Evolutionary conservation across 2,797 vertebrate genomes (phyloP).

Genomic region (Lagodon rhomboides): DNA sequence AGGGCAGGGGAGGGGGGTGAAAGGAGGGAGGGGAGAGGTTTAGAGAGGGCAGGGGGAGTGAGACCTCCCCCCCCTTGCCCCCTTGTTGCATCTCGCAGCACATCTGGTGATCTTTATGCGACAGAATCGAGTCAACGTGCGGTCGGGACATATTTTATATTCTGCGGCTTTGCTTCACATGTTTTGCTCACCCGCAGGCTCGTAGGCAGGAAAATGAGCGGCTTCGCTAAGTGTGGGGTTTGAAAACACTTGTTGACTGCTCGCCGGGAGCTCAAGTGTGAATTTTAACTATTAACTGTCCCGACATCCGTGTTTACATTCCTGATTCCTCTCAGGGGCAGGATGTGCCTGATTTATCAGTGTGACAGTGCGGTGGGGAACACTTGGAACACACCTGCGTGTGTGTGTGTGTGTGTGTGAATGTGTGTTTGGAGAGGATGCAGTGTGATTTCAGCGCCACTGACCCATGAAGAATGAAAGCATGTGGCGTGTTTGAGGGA

Average conservation of each 20-base stretch:
- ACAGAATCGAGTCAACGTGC: constrained; percentile 47
- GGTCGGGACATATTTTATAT: constrained; percentile 20
- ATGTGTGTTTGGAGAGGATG: constrained; percentile 45
- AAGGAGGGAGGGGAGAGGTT: constrained; percentile 51
- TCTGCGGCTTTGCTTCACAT: constrained; percentile 8
- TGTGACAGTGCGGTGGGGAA: not conserved
- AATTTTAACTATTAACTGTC: constrained; percentile 30
- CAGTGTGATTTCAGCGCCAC: constrained; percentile 51
- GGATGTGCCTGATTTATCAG: constrained; percentile 17
- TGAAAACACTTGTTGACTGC: constrained; percentile 29
- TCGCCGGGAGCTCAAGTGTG: not conserved
- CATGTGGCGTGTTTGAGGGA: constrained; percentile 71
- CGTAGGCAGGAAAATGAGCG: constrained; percentile 29
- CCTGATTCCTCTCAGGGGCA: constrained; percentile 14
- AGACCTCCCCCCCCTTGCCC: constrained; percentile 73
- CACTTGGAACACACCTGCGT: constrained; percentile 19
- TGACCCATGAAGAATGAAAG: constrained; percentile 72
- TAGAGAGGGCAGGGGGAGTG: constrained; percentile 60
- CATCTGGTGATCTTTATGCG: constrained; percentile 73
- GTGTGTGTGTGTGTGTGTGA: constrained; percentile 12
- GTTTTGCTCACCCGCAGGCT: constrained; percentile 29
- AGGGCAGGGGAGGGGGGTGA: constrained; percentile 20
- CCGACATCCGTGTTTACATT: constrained; percentile 33
- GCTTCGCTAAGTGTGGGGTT: constrained; percentile 39
- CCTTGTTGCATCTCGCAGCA: constrained; percentile 59